Evolutionary conservation across 2,888 invertebrate species (phyloP), one percentile per base, ranked within the genome.

Genomic region (Chymomyza fuscimana): DNA sequence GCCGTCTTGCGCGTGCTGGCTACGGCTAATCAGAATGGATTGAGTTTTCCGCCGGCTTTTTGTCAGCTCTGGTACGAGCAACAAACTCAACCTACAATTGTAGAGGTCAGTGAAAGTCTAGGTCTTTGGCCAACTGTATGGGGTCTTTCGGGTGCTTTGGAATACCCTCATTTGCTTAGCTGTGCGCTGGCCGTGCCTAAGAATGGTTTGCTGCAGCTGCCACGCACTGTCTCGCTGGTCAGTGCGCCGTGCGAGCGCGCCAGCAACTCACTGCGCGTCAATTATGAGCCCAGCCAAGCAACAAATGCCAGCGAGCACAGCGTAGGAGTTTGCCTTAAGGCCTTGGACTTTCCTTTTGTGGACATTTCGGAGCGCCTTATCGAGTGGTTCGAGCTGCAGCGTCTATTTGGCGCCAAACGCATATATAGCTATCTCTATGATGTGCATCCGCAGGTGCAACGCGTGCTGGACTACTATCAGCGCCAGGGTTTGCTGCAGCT

Each of bases 1-100:
- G 95, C 96, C 0, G 95, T 96, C 7, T 95, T 97, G 52, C 93
- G 97, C 46, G 93, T 98, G 59, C 93, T 98, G 63, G 95, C 94
- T 32, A 97, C 98, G 94, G 96, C 97, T 89, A 95, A 98, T 92
- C 94, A 96, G 70, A 96, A 97, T 81, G 95, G 95, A 86, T 96
- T 96, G 0, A 1, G 12, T 0, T 89, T 87, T 32, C 88, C 89
- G 0, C 6, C 63, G 4, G 96, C 95, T 7, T 95, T 94, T 91
- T 97, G 97, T 91, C 97, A 96, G 91, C 93, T 97, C 79, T 97
- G 97, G 97, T 97, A 95, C 92, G 96, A 96, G 81, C 95, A 94
- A 22, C 94, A 95, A 76, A 94, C 94, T 65, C 95, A 95, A 81
- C 96, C 97, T 0, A 94, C 95, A 3, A 93, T 96, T 25, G 94